Evolutionary conservation across 2,888 invertebrate genomes (phyloP), one percentile per base, ranked within the genome.

Genomic region (Tenthredo distinguenda): DNA sequence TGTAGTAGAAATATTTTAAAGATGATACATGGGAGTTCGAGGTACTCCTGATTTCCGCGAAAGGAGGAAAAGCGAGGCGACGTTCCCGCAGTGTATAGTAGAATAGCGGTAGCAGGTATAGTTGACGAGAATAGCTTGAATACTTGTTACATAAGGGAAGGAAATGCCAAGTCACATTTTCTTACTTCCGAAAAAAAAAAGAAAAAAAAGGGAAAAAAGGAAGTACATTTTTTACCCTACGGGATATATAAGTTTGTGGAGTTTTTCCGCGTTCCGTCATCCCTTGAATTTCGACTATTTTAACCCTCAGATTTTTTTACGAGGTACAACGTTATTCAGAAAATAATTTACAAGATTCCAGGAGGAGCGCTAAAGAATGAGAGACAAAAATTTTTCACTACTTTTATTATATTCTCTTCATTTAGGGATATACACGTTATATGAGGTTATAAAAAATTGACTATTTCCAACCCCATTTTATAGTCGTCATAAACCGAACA

Each of bases 371-470:
- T 40, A 3, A 43, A 26, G 55, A 55, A 77, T 77, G 77, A 77
- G 31, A 55, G 55, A 55, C 55, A 6, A 55, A 77, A 77, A 76
- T 55, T 77, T 15, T 12, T 55, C 34, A 47, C 55, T 47, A 31
- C 18, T 47, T 40, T 21, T 34, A 77, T 55, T 47, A 47, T 40
- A 43, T 74, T 21, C 77, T 77, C 77, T 77, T 77, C 77, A 77
- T 55, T 47, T 50, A 18, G 77, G 50, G 31, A 77, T 77, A 18
- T 77, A 50, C 55, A 26, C 40, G n/a, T 31, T 77, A 50, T 77
- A 77, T 34, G 77, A 26, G 31, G 77, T 31, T 77, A n/a, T 77
- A 77, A 77, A 77, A 77, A 77, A 77, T 77, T 18, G 50, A n/a
- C 50, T 34, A 55, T 77, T 77, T 77, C 47, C 55, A 55, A 31